Base-by-base conservation (phyloP, 64 coral and sea anemone genomes). In the Anthopleura sola region DNA sequence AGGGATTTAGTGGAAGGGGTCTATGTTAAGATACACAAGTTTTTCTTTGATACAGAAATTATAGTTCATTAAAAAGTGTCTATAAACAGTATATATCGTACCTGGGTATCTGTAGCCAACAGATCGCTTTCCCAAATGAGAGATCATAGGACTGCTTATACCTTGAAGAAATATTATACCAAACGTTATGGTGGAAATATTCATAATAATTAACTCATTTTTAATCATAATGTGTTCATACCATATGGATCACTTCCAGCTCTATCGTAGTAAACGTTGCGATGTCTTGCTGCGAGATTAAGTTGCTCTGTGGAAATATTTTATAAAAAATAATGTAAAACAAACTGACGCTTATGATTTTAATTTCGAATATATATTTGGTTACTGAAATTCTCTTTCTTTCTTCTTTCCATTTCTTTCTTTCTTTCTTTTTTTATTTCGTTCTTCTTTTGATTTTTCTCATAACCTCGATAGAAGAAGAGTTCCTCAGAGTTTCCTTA, bases 241-340 rank as follows among this genome's bases (percentile, higher is more conserved):
- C 93, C 93, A 69, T 95, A 95, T 3, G 93, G 93, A 24, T 95
- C 93, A 16, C 89, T 89, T 33, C 93, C 93, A 23, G 64, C 81
- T 20, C 75, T 79, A 53, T 95, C 93, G 83, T 85, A 91, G 62
- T 91, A 95, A 26, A 95, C 93, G 56, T 95, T 95, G 38, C 93
- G 93, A n/a, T 95, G 93, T 81, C 93, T 91, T 28, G 93, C 93
- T 2, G 93, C 93, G 0, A 82, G 89, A 55, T 95, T 95, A 16
- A 95, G 48, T 85, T 95, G 93, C 49, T 87, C 93, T 95, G 84
- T 36, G 15, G 2, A 91, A 24, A 64, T 26, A 95, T 31, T 21
- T 44, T 19, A n/a, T 49, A 86, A 49, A 24, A 2, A 62, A 38
- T 39, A 40, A 4, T 37, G n/a, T 39, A 7, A 40, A 77, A 77